Percentiles rank a stretch among this genome's conserved stretches.
phyloP scores from a whole-genome alignment of 2,888 invertebrate species.

The Luperina nickerlii region DNA sequence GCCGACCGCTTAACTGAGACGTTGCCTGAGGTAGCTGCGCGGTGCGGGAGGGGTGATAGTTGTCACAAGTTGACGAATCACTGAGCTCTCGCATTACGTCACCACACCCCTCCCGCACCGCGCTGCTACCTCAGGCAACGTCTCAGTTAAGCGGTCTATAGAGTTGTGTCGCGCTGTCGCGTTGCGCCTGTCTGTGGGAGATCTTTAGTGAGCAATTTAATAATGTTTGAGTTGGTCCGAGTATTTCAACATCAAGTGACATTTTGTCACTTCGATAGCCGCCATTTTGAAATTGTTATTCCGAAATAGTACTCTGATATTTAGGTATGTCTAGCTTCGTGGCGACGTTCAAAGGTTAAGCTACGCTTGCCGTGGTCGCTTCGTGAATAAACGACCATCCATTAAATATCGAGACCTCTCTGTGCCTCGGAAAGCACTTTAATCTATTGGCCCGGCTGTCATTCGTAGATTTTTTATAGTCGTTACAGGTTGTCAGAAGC shows the following conservation, averaged over 20 bases:
- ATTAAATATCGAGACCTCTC: neutral
- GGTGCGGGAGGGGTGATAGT: no score
- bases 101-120: no score
- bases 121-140: no score
- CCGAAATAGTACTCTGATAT: neutral
- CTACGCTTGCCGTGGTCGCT: neutral
- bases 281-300: slow-evolving; percentile 16
- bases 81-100: no score
- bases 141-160: slow-evolving; percentile 1
- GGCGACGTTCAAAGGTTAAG: neutral
- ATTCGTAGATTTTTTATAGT: neutral
- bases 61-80: no score
- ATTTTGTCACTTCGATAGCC: slow-evolving; percentile 1
- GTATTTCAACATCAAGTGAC: slow-evolving; percentile 30
- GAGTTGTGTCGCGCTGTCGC: no score
- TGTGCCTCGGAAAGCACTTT: neutral
- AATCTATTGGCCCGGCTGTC: neutral
- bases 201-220: no score
- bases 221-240: neutral
- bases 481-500: neutral
- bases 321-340: neutral
- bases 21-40: no score
- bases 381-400: neutral
- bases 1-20: no score
- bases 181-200: no score